Percentiles rank a stretch among this genome's conserved stretches.
phyloP scores from a whole-genome alignment of 2,797 vertebrate genomes.

The Macropus fuliginosus region DNA sequence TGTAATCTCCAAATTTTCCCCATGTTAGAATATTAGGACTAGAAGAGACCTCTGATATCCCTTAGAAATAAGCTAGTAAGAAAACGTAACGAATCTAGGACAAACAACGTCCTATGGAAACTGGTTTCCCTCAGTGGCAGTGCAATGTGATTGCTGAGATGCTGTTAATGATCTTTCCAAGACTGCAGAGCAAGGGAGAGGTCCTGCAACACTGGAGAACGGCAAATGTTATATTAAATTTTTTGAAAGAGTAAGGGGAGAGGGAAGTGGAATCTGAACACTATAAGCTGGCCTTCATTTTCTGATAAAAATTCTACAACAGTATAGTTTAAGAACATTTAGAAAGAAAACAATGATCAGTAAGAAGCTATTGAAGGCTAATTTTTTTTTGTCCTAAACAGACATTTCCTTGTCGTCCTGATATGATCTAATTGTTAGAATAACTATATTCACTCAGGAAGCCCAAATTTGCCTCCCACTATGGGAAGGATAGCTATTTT shows the following conservation, averaged over 20 bases:
- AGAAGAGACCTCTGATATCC: neutral
- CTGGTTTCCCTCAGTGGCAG: neutral
- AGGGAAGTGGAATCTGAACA: neutral
- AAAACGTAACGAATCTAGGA: neutral
- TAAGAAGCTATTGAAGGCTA: accelerated
- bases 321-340: neutral
- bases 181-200: neutral
- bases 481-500: neutral
- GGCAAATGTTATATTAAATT: neutral
- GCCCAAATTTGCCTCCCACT: neutral
- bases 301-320: neutral
- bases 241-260: neutral
- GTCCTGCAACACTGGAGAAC: neutral
- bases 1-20: neutral
- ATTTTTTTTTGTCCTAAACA: neutral
- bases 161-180: neutral
- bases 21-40: neutral
- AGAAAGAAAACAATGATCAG: neutral
- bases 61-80: neutral
- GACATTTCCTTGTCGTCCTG: neutral
- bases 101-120: neutral
- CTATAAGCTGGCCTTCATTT: neutral
- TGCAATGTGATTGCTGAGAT: neutral
- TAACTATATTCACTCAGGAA: neutral
- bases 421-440: neutral